phyloP scores from a whole-genome alignment of 2,113 vertebrate genomes.

The Brachirus orientalis region DNA sequence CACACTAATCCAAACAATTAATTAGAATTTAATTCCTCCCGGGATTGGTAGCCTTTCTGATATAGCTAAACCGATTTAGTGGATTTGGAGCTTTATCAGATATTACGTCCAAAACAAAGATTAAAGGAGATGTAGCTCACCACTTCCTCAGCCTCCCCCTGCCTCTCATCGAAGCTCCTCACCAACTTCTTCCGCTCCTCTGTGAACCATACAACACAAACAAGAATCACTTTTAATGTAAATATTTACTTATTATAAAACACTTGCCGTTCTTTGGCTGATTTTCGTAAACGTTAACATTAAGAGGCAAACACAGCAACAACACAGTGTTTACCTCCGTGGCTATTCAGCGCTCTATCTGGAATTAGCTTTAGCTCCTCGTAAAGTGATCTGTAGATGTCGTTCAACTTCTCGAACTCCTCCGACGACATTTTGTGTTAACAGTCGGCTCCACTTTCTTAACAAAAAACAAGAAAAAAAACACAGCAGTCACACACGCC shows the following conservation, averaged over 20 bases:
- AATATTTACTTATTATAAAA: background rate
- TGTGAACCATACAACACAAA: constrained; percentile 59
- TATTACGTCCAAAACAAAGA: background rate
- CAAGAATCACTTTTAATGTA: background rate
- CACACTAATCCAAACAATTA: too few species aligned
- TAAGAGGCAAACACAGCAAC: background rate
- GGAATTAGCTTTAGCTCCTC: constrained; percentile 84
- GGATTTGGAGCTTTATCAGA: background rate
- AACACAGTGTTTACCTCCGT: constrained; percentile 81
- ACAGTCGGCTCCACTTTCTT: background rate
- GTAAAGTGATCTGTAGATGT: constrained; percentile 86
- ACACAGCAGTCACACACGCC: background rate
- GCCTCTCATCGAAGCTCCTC: constrained; percentile 91
- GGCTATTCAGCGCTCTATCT: constrained; percentile 75
- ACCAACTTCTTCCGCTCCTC: constrained; percentile 93
- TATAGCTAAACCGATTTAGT: too few species aligned
- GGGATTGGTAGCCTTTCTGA: too few species aligned
- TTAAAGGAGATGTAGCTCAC: constrained; percentile 71
- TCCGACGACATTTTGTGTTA: constrained; percentile 86
- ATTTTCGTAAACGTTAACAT: background rate
- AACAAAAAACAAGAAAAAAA: background rate
- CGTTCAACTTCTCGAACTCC: constrained; percentile 92
- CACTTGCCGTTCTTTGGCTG: background rate
- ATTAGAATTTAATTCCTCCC: too few species aligned
- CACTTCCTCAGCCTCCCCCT: constrained; percentile 92